These are phyloP conservation scores for Eulemur rufifrons DNA, from an alignment of 2,113 vertebrate species.

Conservation along the genomic window DNA sequence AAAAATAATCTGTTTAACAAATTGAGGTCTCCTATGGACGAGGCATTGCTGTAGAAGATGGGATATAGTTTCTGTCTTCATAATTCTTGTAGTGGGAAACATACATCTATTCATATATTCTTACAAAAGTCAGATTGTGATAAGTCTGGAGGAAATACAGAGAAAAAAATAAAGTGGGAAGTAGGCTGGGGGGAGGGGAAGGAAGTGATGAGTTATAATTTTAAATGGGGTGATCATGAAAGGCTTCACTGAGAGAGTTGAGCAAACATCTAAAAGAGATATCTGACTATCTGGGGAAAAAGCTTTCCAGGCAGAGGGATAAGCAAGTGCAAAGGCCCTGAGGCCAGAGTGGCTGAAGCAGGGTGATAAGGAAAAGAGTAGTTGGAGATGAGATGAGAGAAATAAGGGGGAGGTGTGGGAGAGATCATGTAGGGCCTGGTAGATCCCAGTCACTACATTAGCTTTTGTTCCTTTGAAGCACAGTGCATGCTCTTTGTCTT, in stretches of 20 bases:
- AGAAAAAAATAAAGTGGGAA: background rate
- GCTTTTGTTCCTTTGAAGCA: background rate
- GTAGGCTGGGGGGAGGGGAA: background rate
- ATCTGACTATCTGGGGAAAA: background rate
- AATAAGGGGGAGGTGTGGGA: background rate
- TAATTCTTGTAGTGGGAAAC: background rate
- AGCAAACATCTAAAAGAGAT: background rate
- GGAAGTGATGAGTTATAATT: background rate
- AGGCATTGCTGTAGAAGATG: background rate
- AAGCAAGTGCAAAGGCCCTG: background rate
- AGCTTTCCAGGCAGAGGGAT: background rate
- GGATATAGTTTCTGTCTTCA: background rate
- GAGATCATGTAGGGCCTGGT: background rate
- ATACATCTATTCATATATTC: background rate
- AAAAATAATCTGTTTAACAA: constrained; percentile 2
- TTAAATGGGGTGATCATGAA: background rate
- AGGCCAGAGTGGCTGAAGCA: background rate
- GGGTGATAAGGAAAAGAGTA: background rate
- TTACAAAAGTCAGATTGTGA: background rate
- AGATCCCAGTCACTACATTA: background rate
- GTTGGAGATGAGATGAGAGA: background rate
- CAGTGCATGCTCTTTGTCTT: background rate
- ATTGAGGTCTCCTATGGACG: background rate
- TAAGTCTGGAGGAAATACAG: background rate
- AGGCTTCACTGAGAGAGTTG: background rate